phyloP scores from a whole-genome alignment of 2,888 invertebrate genomes.

The Troides oblongomaculatus region DNA sequence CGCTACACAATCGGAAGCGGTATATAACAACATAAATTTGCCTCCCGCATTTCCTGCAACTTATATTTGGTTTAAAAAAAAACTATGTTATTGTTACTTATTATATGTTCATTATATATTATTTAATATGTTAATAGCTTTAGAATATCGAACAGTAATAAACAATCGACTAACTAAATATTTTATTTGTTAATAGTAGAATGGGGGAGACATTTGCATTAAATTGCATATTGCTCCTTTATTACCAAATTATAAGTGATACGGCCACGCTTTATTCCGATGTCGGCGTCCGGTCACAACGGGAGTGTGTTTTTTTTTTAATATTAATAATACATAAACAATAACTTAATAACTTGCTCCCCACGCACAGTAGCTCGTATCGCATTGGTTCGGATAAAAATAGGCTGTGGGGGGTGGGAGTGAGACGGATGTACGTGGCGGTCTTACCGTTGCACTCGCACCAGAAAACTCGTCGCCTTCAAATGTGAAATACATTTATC shows the following conservation, averaged over 20 bases:
- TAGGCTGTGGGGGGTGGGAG: slow-evolving; percentile 71
- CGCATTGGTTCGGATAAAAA: slow-evolving; percentile 73
- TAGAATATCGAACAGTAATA: slow-evolving; percentile 31
- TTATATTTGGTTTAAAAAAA: too few relatives aligned
- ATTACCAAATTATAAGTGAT: slow-evolving; percentile 60
- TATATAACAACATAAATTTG: not conserved
- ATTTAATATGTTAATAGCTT: slow-evolving; percentile 22
- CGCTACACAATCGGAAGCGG: slow-evolving; percentile 26
- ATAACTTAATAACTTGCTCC: slow-evolving; percentile 76
- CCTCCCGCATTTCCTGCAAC: not conserved
- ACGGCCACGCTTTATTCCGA: slow-evolving; percentile 56
- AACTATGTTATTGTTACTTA: not conserved
- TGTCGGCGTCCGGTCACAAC: slow-evolving; percentile 48
- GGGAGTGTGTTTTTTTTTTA: slow-evolving; percentile 64
- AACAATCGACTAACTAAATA: slow-evolving; percentile 55
- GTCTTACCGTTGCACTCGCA: slow-evolving; percentile 47
- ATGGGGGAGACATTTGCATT: slow-evolving; percentile 66
- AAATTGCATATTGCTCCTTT: slow-evolving; percentile 58
- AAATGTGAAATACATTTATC: slow-evolving; percentile 77
- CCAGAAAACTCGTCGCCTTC: slow-evolving; percentile 72
- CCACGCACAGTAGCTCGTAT: slow-evolving; percentile 67
- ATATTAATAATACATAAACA: slow-evolving; percentile 77
- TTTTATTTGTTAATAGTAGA: slow-evolving; percentile 50
- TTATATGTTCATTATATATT: not conserved
- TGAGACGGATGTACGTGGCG: slow-evolving; percentile 54